Conservation (phyloP, 2,113 vertebrate genomes). For the Bostrychus sinensis region DNA sequence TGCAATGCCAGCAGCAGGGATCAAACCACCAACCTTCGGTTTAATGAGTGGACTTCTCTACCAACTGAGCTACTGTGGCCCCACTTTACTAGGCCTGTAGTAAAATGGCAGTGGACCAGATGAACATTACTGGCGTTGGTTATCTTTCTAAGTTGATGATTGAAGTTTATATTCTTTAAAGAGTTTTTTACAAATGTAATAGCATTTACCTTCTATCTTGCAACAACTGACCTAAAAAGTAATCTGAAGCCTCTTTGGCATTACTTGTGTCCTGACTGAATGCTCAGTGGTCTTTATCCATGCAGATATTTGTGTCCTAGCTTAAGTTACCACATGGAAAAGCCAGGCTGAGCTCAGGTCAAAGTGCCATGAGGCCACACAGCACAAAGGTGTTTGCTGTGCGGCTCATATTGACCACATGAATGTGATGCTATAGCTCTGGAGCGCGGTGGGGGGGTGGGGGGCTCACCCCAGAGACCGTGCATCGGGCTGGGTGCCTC, state of each 20-base stretch:
- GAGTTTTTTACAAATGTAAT: not conserved
- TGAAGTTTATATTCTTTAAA: no score
- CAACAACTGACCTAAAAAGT: not conserved
- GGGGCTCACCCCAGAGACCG: slow-evolving; percentile 83
- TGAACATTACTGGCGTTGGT: no score
- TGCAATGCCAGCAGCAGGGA: no score
- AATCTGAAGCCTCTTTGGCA: not conserved
- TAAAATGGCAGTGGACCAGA: no score
- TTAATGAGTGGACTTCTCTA: no score
- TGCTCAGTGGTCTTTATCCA: not conserved
- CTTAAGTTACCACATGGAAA: slow-evolving; percentile 51
- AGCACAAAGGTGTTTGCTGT: slow-evolving; percentile 65
- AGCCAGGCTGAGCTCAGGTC: slow-evolving; percentile 51
- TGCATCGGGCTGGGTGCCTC: slow-evolving; percentile 88
- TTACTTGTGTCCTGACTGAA: slow-evolving; percentile 1
- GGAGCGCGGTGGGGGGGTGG: slow-evolving; percentile 75
- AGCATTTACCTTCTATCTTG: not conserved
- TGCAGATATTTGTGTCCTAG: not conserved
- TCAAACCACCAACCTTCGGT: no score
- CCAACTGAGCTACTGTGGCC: no score
- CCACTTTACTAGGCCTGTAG: no score
- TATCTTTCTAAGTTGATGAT: no score
- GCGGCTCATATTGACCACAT: slow-evolving; percentile 66
- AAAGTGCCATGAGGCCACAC: slow-evolving; percentile 43
- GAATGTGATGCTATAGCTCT: slow-evolving; percentile 56